Evolutionary conservation across 2,797 vertebrate genomes (phyloP), one percentile per base, ranked within the genome.

Genomic region (Menidia menidia): DNA sequence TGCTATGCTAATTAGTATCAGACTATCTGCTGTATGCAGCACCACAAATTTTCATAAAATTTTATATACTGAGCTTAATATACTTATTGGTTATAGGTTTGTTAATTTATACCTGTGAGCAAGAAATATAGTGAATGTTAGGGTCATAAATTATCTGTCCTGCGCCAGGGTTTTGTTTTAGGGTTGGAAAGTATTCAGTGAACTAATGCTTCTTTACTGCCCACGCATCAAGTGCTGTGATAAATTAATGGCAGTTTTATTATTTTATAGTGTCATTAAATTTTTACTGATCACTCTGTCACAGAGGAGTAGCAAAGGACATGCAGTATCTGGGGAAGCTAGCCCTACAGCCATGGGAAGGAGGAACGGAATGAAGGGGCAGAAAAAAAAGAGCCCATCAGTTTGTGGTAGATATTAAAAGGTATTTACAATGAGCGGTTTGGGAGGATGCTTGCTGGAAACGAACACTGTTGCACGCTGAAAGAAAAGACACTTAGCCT

Each of bases 231-330:
- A 96, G 95, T 95, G 94, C 95, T 93, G 94, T 94, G 95, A 97
- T 96, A 97, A 98, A 99, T 98, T 97, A 98, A 98, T 96, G 96
- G 94, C 96, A 95, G 96, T 98, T 99, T 98, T 97, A 98, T 98
- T 97, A 96, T 98, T 98, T 98, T 98, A 98, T 98, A 95, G 96
- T 96, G 93, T 97, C 97, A 96, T 99, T 96, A 99, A 98, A 97
- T 97, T 98, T 99, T 98, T 97, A 98, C 96, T 97, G 96, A 98
- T 98, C 96, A 97, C 96, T 97, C 95, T 93, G 95, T 96, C 95
- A 96, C 95, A 95, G 94, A 93, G 92, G 93, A 95, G 96, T 94
- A 95, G 95, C 96, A 96, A 96, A 97, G 96, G 92, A 95, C 91
- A 93, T 89, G 94, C 95, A 93, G 93, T 93, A 94, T 95, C 94